These are phyloP conservation scores for Epinephelus moara DNA, from an alignment of 2,113 vertebrate species.

Conservation along the genomic window DNA sequence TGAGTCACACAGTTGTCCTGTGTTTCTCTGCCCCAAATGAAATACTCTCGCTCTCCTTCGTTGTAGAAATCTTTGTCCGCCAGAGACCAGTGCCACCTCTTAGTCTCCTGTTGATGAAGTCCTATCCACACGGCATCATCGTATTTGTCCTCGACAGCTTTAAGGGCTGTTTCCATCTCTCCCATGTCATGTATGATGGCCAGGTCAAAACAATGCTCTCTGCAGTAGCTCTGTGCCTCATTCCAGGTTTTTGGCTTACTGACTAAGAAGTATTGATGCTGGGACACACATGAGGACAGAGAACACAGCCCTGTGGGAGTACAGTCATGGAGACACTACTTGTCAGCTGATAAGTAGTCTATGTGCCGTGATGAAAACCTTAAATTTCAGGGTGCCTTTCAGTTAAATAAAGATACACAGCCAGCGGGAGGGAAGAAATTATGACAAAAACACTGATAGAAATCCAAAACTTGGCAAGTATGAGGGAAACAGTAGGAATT, in stretches of 20 bases:
- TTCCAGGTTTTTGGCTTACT: background rate
- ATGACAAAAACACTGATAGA: too few relatives aligned
- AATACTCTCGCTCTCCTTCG: conserved; percentile 24
- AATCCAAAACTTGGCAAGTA: too few relatives aligned
- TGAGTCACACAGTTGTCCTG: background rate
- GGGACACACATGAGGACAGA: background rate
- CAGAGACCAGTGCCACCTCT: conserved; percentile 48
- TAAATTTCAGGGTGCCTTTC: too few relatives aligned
- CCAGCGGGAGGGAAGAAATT: too few relatives aligned
- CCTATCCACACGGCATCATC: conserved; percentile 37
- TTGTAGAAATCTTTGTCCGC: conserved; percentile 29
- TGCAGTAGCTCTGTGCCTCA: conserved; percentile 37
- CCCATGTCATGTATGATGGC: conserved; percentile 25
- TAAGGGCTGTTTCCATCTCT: background rate
- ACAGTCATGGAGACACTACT: too few relatives aligned
- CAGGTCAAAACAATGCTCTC: conserved; percentile 8
- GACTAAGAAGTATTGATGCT: accelerated
- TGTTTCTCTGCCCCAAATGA: background rate
- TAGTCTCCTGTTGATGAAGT: accelerated
- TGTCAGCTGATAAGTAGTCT: too few relatives aligned
- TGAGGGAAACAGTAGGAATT: too few relatives aligned
- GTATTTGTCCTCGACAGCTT: background rate
- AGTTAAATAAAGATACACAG: too few relatives aligned
- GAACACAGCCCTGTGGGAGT: conserved; percentile 25
- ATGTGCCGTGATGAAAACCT: too few relatives aligned